A percentile compares a stretch with the other conserved stretches of the same genome.
Evolutionary conservation across 2,113 vertebrate species (phyloP).

Genomic region (Passer domesticus): DNA sequence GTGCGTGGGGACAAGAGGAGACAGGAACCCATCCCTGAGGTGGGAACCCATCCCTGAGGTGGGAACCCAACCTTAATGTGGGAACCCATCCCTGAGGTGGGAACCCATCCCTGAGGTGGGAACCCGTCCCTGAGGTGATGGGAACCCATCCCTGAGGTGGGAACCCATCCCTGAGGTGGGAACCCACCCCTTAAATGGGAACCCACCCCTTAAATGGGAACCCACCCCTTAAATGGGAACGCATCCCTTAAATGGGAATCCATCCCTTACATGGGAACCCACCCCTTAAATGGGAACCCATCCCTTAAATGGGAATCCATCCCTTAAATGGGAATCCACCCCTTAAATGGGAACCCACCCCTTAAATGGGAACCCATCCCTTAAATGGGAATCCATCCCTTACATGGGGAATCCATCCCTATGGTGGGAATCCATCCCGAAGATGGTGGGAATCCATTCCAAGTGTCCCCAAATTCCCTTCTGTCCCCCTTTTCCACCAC

Average conservation of each 20-base stretch:
- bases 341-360: neutral
- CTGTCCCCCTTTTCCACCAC: neutral
- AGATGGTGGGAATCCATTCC: neutral
- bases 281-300: neutral
- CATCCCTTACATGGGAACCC: neutral
- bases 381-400: too few species aligned
- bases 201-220: neutral
- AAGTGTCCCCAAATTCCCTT: neutral
- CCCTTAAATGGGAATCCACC: too few species aligned
- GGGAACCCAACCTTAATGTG: neutral
- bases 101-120: neutral
- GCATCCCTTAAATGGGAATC: too few species aligned
- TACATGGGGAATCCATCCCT: neutral
- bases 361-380: neutral
- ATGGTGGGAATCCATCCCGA: neutral
- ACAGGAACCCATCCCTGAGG: neutral
- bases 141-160: too few species aligned
- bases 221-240: neutral
- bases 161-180: neutral
- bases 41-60: too few species aligned
- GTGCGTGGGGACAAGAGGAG: accelerated
- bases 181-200: neutral
- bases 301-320: neutral
- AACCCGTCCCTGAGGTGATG: neutral
- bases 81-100: neutral